Percentiles rank a stretch among this genome's conserved stretches.
These are phyloP conservation scores for Parotia lawesii DNA, from an alignment of 2,113 vertebrate species.

Conservation along the genomic window DNA sequence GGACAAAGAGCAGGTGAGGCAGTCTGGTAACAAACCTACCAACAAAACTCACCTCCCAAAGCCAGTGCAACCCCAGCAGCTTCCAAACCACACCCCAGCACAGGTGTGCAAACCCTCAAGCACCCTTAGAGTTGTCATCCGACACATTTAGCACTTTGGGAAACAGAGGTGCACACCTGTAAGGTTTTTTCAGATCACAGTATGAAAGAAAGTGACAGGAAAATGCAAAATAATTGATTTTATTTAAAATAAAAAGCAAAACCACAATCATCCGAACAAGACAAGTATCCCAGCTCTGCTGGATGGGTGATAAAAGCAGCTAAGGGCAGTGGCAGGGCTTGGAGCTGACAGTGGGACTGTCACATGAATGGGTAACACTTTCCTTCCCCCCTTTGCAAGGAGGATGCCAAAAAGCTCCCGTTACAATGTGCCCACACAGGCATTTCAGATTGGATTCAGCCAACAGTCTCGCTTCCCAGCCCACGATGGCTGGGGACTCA, in stretches of 20 bases:
- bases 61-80: not conserved
- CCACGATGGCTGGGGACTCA: not conserved
- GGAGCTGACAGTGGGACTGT: not conserved
- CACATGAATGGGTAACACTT: not conserved
- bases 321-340: not conserved
- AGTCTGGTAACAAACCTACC: not conserved
- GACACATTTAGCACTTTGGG: not conserved
- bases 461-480: not conserved
- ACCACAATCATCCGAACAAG: slow-evolving; percentile 41
- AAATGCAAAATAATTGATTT: slow-evolving; percentile 69
- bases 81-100: not conserved
- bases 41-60: not conserved
- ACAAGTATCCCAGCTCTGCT: slow-evolving; percentile 59
- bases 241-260: slow-evolving; percentile 69
- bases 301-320: slow-evolving; percentile 33
- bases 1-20: not conserved
- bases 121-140: accelerated
- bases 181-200: not conserved
- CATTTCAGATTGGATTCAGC: not conserved
- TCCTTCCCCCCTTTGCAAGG: not conserved
- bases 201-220: not conserved
- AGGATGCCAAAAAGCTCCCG: not conserved
- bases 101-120: accelerated
- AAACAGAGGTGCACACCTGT: not conserved
- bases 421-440: not conserved